Base-by-base conservation (phyloP, 2,888 invertebrate genomes). In the Meiosimyza decipiens region DNA sequence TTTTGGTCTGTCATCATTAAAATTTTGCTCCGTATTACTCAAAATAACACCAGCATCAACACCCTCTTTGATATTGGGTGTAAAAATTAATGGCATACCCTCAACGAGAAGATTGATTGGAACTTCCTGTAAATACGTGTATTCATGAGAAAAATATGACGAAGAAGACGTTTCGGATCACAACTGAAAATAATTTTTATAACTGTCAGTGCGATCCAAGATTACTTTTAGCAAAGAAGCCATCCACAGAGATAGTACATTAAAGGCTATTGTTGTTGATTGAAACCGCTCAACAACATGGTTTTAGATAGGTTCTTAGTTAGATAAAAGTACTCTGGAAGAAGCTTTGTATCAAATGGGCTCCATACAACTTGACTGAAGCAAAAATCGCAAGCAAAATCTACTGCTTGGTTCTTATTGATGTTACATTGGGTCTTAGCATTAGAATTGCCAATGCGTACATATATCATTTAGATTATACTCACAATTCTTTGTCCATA, bases 61-160 rank as follows among this genome's bases (percentile, higher is more conserved):
- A 5, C 79, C 80, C 0, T 79, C 66, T 4, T 73, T 79, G 1
- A 86, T 77, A 52, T 84, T 74, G 3, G 85, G 85, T 13, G 81
- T 77, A 55, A 85, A 82, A 16, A 75, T 76, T 9, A 86, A 74
- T 0, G 86, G 86, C 7, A 83, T 79, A 0, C 84, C 85, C 67
- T 82, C 81, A 1, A 85, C 80, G 15, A 78, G 60, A 50, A 80
- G 82, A 2, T 75, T 78, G 3, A 86, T 76, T 12, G 84, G 83
- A 33, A 86, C 73, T 73, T 79, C 79, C 83, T 83, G 69, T 3
- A 52, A 71, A 55, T 3, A 28, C 4, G 3, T 28, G 28, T 28
- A 28, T 28, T 28, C 40, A 59, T 47, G n/a, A 50, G n/a, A n/a
- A n/a, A n/a, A n/a, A n/a, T n/a, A n/a, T n/a, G n/a, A n/a, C n/a